Base-by-base conservation (phyloP, 64 coral and sea anemone species). In the Actinia equina region DNA sequence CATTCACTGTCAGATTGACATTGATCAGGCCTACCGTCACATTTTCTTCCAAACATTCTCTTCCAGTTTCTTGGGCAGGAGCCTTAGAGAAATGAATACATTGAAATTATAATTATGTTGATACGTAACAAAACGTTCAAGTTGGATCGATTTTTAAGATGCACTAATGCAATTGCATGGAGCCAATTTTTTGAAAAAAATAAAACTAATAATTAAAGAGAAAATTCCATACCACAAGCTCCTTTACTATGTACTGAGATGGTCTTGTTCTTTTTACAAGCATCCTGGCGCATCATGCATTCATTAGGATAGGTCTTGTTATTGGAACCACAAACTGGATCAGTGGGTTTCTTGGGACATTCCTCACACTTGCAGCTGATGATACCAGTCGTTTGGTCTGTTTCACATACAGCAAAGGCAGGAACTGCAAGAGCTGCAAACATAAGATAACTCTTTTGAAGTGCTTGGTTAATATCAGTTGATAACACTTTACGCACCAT, bases 321-420 rank as follows among this genome's bases (percentile, higher is more conserved):
- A 45, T 89, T 79, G 3, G 88, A 83, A 43, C 80, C 88, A 84
- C 88, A 89, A 30, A 89, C 88, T 9, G 52, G 88, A 80, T 79
- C 86, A 54, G 59, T 20, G 7, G 18, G n/a, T 37, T 64, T 52
- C 3, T 49, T 49, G 43, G 16, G 41, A 74, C 85, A 87, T 44
- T 44, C 30, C 59, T 44, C 63, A 1, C 78, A 81, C 51, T 81
- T 81, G 78, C 78, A 81, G 17, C 15, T 81, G 42, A 81, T 81
- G 15, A 81, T 22, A 44, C 78, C 78, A 46, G 78, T 18, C 7
- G 23, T 46, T 12, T 81, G 13, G 13, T 81, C 37, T 18, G 78
- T 41, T 20, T 81, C 78, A 20, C 78, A 81, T 19, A 46, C 78
- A 16, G 14, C 42, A 22, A 46, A 81, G 2, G 2, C 18, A 81